Evolutionary conservation across 2,797 vertebrate genomes (phyloP).

Genomic region (Cheirogaleus major): DNA sequence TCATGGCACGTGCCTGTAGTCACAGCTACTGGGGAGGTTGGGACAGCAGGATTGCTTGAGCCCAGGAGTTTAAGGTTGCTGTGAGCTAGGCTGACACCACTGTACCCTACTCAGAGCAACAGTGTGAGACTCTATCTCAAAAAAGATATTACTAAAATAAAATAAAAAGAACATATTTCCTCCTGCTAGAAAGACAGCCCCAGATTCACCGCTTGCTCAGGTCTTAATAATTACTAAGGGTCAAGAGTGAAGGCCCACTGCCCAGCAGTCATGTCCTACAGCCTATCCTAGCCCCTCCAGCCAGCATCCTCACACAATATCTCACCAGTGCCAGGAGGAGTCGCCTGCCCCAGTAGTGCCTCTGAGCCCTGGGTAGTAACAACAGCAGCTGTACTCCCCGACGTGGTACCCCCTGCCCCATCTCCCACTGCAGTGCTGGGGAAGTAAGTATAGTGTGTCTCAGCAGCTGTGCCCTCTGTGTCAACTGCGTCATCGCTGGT

Average conservation of each 20-base stretch:
- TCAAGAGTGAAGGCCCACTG: neutral
- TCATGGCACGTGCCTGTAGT: too few species aligned
- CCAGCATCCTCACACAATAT: neutral
- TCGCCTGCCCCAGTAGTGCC: conserved; percentile 91
- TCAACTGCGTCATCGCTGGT: conserved; percentile 86
- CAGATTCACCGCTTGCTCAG: neutral
- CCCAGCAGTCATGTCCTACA: neutral
- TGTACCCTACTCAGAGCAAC: neutral
- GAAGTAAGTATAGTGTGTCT: conserved; percentile 96
- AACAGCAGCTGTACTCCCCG: conserved; percentile 85
- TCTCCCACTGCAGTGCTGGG: conserved; percentile 89
- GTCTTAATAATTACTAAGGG: neutral
- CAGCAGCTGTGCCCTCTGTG: conserved; percentile 83
- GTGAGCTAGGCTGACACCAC: neutral
- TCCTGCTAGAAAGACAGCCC: neutral
- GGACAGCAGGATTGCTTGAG: too few species aligned
- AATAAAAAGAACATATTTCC: too few species aligned
- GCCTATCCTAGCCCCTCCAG: neutral
- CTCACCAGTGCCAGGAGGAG: conserved; percentile 88
- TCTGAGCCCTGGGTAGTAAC: conserved; percentile 94
- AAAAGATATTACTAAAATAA: too few species aligned
- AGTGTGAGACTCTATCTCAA: neutral
- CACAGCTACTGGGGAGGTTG: too few species aligned
- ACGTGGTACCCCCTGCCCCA: conserved; percentile 73
- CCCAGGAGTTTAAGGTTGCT: too few species aligned